Evolutionary conservation across 2,888 invertebrate species (phyloP).

Genomic region (Strigamia crassipes): DNA sequence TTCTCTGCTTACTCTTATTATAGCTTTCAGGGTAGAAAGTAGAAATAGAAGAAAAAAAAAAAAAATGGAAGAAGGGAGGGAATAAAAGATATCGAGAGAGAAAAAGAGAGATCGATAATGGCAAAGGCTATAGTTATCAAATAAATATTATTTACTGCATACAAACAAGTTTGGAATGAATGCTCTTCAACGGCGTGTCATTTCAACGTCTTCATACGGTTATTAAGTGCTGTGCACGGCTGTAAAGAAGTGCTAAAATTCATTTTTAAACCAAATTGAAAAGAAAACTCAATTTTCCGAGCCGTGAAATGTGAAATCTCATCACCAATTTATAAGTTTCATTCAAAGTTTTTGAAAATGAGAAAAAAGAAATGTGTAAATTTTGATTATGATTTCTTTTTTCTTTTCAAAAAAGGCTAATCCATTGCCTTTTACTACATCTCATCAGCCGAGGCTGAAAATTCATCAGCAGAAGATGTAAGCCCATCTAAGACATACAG

Average conservation of each 20-base stretch:
- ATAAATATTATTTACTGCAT: conserved; percentile 8
- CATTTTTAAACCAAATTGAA: not conserved
- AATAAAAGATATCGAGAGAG: not conserved
- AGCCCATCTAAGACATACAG: conserved; percentile 33
- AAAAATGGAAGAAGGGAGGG: not conserved
- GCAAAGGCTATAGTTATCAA: conserved; percentile 26
- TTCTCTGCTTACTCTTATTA: conserved; percentile 13
- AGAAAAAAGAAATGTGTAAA: not conserved
- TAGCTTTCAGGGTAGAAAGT: not conserved
- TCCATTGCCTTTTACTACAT: not conserved
- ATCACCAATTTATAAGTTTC: not conserved
- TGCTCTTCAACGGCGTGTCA: not conserved
- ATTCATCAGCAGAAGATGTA: conserved; percentile 24
- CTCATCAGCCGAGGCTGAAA: not conserved
- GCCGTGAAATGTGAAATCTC: not conserved
- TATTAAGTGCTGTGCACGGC: not conserved
- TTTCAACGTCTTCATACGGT: not conserved
- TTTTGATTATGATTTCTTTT: not conserved
- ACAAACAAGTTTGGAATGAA: not conserved
- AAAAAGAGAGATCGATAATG: not conserved
- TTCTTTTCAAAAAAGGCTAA: not conserved
- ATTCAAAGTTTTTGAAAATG: not conserved
- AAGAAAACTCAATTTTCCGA: not conserved
- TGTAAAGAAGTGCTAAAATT: not conserved
- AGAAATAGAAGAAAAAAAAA: not conserved